Evolutionary conservation across 2,888 invertebrate genomes (phyloP).

Genomic region (Suillia variegata): DNA sequence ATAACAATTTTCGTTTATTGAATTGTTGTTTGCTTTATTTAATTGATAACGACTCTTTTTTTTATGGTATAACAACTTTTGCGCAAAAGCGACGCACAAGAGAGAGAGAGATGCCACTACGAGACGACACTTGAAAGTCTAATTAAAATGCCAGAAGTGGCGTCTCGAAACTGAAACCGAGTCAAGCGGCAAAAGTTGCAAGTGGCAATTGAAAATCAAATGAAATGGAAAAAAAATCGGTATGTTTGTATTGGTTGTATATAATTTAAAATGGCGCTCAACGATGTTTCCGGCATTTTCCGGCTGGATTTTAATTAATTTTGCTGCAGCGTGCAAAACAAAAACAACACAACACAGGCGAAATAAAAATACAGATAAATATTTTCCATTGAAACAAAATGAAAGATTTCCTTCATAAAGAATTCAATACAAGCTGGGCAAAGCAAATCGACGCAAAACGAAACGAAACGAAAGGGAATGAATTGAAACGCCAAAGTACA

Average conservation of each 20-base stretch:
- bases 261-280: not conserved
- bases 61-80: too few species aligned
- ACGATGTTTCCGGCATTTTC: not conserved
- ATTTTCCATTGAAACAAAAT: not conserved
- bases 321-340: not conserved
- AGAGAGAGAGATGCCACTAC: too few species aligned
- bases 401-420: constrained; percentile 8
- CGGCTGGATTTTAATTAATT: constrained; percentile 17
- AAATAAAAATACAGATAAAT: not conserved
- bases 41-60: too few species aligned
- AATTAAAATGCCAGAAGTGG: too few species aligned
- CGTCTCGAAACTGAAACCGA: too few species aligned
- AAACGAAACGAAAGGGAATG: not conserved
- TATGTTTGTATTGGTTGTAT: not conserved
- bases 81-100: too few species aligned
- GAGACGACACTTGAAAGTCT: too few species aligned
- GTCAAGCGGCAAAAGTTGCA: not conserved
- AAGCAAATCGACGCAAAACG: not conserved
- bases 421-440: constrained; percentile 6
- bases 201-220: not conserved
- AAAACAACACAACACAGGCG: not conserved
- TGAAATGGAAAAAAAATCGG: not conserved
- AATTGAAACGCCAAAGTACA: constrained; percentile 1
- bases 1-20: not conserved
- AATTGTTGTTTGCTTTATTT: too few species aligned